These are phyloP conservation scores for Ricordea florida DNA, from an alignment of 92 coral and sea anemone species.

Conservation along the genomic window DNA sequence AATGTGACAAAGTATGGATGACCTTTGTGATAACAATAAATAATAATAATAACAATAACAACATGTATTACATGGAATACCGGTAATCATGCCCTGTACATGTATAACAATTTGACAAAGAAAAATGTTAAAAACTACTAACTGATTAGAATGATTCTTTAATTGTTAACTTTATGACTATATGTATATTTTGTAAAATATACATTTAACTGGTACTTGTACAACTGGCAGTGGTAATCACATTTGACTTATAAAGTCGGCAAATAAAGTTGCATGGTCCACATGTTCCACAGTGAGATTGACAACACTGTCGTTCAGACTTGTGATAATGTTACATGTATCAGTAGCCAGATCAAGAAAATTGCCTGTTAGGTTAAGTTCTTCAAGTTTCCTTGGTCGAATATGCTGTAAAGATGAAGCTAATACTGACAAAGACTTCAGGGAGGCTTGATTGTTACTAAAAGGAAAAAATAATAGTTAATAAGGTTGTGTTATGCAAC, in stretches of 20 bases:
- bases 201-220: too few species aligned
- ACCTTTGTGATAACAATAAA: too few species aligned
- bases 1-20: too few species aligned
- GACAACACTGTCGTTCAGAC: background rate
- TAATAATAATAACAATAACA: too few species aligned
- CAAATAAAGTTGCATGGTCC: conserved; percentile 30
- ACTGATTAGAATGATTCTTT: too few species aligned
- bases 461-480: background rate
- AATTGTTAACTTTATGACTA: too few species aligned
- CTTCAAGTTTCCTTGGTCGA: conserved; percentile 27
- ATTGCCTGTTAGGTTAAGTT: conserved; percentile 5
- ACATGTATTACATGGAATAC: too few species aligned
- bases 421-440: conserved; percentile 15
- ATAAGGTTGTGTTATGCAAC: too few species aligned
- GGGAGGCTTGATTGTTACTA: conserved; percentile 6
- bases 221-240: background rate
- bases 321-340: background rate
- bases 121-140: too few species aligned
- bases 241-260: conserved; percentile 34
- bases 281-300: background rate
- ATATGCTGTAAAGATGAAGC: conserved; percentile 3
- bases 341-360: background rate
- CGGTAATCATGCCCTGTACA: too few species aligned
- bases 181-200: too few species aligned
- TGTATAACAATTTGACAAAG: too few species aligned